A percentile compares a stretch with the other conserved stretches of the same genome.
Evolutionary conservation across 2,888 invertebrate species (phyloP).

Genomic region (Philereme transversata): DNA sequence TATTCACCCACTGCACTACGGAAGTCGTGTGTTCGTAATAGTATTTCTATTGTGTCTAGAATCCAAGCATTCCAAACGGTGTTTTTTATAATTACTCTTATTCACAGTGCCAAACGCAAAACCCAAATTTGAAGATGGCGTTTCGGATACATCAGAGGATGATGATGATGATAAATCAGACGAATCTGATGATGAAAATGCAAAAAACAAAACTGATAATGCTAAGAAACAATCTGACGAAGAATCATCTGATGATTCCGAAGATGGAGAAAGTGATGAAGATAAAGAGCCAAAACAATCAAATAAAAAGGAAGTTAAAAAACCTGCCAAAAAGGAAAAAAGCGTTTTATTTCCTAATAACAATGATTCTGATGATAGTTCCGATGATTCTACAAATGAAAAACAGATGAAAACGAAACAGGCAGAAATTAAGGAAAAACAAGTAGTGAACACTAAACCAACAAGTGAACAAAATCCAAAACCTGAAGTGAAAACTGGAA

Average conservation of each 20-base stretch:
- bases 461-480: background rate
- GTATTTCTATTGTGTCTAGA: no score
- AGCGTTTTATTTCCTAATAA: conserved; percentile 5
- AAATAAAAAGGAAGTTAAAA: background rate
- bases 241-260: conserved; percentile 16
- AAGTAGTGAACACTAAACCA: conserved; percentile 1
- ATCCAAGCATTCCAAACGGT: no score
- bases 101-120: conserved; percentile 70
- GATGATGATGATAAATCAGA: conserved; percentile 45
- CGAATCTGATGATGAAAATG: conserved; percentile 25
- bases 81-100: no score
- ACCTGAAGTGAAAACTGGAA: background rate
- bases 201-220: conserved; percentile 23
- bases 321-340: background rate
- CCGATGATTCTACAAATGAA: conserved; percentile 6
- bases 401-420: background rate
- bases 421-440: background rate
- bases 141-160: conserved; percentile 70
- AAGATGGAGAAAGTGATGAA: conserved; percentile 34
- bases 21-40: no score
- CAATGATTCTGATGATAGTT: conserved; percentile 10
- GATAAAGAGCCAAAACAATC: background rate
- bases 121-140: conserved; percentile 68
- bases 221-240: conserved; percentile 28
- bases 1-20: no score